These are phyloP conservation scores for Ganaspis brasiliensis DNA, from an alignment of 2,888 invertebrate species.

Conservation along the genomic window DNA sequence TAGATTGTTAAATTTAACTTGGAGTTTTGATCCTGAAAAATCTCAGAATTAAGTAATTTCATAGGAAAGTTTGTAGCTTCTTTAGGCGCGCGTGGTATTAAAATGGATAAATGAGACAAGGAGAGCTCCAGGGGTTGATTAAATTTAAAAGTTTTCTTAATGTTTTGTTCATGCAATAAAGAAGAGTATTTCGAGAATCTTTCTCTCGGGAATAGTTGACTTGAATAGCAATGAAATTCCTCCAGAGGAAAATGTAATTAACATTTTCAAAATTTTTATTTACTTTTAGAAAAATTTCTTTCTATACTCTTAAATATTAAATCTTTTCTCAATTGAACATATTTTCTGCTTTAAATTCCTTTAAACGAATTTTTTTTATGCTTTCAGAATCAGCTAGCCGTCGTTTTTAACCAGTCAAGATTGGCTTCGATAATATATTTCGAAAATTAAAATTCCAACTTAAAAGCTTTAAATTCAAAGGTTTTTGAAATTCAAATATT, in stretches of 20 bases:
- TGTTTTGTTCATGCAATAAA: conserved; percentile 3
- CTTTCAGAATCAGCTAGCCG: too few species aligned
- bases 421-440: too few species aligned
- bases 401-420: too few species aligned
- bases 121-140: not conserved
- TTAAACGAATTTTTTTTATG: too few species aligned
- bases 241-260: not conserved
- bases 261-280: not conserved
- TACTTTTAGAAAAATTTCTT: not conserved
- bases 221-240: conserved; percentile 13
- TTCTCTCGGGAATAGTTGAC: not conserved
- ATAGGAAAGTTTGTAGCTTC: not conserved
- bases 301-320: not conserved
- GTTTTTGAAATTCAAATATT: too few species aligned
- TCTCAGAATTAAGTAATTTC: conserved; percentile 16
- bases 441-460: too few species aligned
- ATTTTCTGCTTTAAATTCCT: too few species aligned
- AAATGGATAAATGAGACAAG: conserved; percentile 6
- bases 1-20: not conserved
- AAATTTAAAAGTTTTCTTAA: conserved; percentile 11
- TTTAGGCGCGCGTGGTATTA: not conserved
- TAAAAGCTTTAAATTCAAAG: too few species aligned
- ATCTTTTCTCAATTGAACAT: too few species aligned
- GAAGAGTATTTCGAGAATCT: conserved; percentile 11
- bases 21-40: not conserved